Evolutionary conservation across 2,888 invertebrate species (phyloP).

Genomic region (Cheiracanthium punctorium): DNA sequence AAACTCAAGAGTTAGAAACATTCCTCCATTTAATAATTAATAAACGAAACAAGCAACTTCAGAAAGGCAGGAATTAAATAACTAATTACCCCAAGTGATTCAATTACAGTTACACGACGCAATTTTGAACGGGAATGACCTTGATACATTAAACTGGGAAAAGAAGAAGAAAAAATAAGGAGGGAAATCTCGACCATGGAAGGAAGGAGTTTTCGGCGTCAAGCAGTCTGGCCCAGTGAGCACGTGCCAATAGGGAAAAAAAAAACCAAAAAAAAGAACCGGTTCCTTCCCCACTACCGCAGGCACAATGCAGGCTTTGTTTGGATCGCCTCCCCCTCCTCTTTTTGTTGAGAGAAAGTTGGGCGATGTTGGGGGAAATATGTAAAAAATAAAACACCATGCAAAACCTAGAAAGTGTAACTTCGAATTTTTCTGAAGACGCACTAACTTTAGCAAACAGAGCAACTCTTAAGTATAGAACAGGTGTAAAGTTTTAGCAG

Average conservation of each 20-base stretch:
- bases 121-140: background rate
- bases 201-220: conserved; percentile 43
- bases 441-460: too few relatives aligned
- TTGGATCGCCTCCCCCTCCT: conserved; percentile 30
- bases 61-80: too few relatives aligned
- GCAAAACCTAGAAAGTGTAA: too few relatives aligned
- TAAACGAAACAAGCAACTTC: too few relatives aligned
- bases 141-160: background rate
- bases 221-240: conserved; percentile 59
- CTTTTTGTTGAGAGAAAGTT: background rate
- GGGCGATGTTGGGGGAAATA: background rate
- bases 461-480: too few relatives aligned
- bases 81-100: too few relatives aligned
- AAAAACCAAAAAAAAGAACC: too few relatives aligned
- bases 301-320: conserved; percentile 61
- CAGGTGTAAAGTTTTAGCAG: too few relatives aligned
- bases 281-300: conserved; percentile 33
- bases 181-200: background rate
- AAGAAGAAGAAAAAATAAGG: background rate
- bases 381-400: background rate
- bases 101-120: background rate
- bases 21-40: too few relatives aligned
- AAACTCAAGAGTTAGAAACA: too few relatives aligned
- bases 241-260: conserved; percentile 52
- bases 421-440: too few relatives aligned